phyloP scores from a whole-genome alignment of 1,140 invertebrate species.

The Vanessa atalanta region DNA sequence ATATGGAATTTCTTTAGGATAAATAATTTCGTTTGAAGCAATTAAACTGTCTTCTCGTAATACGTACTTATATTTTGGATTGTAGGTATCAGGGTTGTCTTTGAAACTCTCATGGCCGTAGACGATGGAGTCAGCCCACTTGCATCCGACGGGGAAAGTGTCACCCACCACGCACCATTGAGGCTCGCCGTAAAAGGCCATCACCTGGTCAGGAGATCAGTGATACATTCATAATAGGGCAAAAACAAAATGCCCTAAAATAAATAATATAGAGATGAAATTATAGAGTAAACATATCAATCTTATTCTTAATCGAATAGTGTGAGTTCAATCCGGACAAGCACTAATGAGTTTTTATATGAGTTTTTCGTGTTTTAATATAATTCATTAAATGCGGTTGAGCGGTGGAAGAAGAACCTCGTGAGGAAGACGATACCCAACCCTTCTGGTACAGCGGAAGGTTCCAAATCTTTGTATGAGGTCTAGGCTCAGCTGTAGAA shows the following conservation, averaged over 20 bases:
- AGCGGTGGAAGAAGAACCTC: no score
- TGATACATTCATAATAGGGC: not conserved
- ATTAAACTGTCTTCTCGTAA: not conserved
- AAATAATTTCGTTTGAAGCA: not conserved
- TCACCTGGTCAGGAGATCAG: constrained; percentile 82
- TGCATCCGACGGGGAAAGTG: constrained; percentile 97
- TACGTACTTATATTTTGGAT: constrained; percentile 89
- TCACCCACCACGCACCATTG: constrained; percentile 99
- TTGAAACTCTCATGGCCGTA: constrained; percentile 91
- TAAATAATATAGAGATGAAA: not conserved
- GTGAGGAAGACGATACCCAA: no score
- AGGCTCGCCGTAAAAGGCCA: constrained; percentile 96
- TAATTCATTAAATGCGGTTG: no score
- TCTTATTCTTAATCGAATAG: no score
- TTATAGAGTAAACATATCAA: no score
- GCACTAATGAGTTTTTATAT: no score
- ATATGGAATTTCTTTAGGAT: not conserved
- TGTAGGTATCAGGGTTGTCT: constrained; percentile 91
- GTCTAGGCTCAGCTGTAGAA: no score
- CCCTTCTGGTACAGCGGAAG: no score
- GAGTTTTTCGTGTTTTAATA: no score
- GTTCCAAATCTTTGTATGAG: no score
- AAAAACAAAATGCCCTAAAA: not conserved
- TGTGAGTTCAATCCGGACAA: no score
- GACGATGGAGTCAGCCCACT: constrained; percentile 91